Conservation (phyloP, 2,888 invertebrate species). For the Chloroclystis v-ata region DNA sequence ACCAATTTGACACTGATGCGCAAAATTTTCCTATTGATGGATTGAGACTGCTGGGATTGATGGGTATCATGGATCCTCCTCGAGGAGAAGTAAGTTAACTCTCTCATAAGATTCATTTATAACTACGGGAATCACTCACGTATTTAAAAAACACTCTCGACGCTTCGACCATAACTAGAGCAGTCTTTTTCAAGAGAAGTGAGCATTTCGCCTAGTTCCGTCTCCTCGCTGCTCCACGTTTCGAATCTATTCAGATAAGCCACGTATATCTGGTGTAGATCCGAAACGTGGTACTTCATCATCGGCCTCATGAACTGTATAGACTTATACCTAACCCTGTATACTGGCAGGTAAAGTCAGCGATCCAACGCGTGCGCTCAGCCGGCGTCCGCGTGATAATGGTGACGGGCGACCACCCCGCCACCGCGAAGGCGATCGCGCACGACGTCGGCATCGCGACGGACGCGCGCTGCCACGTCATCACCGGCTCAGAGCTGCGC, state of each 20-base stretch:
- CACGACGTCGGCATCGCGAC: slow-evolving; percentile 85
- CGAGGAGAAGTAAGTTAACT: slow-evolving; percentile 57
- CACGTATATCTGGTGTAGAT: no score
- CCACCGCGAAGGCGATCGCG: slow-evolving; percentile 87
- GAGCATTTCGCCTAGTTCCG: no score
- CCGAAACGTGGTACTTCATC: no score
- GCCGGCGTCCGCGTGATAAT: slow-evolving; percentile 89
- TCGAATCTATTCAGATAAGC: no score
- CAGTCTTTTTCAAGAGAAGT: no score
- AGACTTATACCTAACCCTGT: not conserved
- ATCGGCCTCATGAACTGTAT: no score
- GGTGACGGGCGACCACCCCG: slow-evolving; percentile 91
- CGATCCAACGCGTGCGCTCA: slow-evolving; percentile 82
- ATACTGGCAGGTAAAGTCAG: slow-evolving; percentile 69
- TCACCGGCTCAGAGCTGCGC: slow-evolving; percentile 78
- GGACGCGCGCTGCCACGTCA: slow-evolving; percentile 70
- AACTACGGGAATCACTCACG: no score
- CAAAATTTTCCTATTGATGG: slow-evolving; percentile 92
- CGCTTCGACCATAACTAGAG: no score
- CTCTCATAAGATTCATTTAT: no score
- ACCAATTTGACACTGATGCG: slow-evolving; percentile 90
- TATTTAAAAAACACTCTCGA: no score
- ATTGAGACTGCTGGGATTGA: slow-evolving; percentile 93
- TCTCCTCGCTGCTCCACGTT: no score
- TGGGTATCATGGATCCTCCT: slow-evolving; percentile 99